Percentiles rank a stretch among this genome's conserved stretches.
phyloP scores from a whole-genome alignment of 2,113 vertebrate species.

The Nesoenas mayeri region DNA sequence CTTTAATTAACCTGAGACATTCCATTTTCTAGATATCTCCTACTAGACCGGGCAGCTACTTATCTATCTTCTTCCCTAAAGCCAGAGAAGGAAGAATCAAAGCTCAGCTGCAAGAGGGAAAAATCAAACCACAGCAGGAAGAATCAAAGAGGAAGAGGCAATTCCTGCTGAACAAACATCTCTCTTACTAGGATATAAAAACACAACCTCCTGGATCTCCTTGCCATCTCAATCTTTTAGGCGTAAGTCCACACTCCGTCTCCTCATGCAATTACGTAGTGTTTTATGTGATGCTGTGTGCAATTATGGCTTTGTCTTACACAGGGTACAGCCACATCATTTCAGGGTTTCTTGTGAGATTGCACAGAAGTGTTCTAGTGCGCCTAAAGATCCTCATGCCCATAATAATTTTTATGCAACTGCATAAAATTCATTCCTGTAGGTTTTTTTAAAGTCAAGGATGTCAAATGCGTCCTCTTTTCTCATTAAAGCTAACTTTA shows the following conservation, averaged over 20 bases:
- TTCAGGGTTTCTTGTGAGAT: background rate
- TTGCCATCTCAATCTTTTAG: background rate
- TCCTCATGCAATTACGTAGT: accelerated
- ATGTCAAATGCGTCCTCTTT: background rate
- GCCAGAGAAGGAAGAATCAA: background rate
- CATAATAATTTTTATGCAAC: background rate
- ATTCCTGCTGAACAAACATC: background rate
- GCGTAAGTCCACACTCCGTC: background rate
- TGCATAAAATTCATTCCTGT: background rate
- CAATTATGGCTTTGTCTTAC: background rate
- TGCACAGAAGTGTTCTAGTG: background rate
- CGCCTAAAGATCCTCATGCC: background rate
- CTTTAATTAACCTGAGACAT: background rate
- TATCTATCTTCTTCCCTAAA: background rate
- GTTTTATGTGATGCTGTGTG: background rate
- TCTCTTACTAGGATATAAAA: background rate
- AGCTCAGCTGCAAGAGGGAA: background rate
- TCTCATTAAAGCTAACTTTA: background rate
- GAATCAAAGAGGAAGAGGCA: background rate
- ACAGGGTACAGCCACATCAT: background rate
- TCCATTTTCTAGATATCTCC: background rate
- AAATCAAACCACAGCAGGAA: background rate
- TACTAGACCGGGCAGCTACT: background rate
- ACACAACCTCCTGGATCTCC: background rate
- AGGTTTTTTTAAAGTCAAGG: background rate